Base-by-base conservation (phyloP, 1,140 invertebrate genomes). In the Globodera ellingtonae region DNA sequence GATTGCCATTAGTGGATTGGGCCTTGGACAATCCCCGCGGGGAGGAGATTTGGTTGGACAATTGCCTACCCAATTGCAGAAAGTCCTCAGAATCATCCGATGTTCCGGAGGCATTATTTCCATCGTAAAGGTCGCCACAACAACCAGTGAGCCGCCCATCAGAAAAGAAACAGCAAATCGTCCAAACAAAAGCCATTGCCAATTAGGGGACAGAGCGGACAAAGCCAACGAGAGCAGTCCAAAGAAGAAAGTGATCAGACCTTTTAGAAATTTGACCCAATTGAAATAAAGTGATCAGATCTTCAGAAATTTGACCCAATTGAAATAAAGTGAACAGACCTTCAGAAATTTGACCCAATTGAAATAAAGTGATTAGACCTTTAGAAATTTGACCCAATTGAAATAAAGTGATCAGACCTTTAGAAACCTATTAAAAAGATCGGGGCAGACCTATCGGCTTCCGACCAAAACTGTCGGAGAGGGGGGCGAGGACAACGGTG, bases 61-160 rank as follows among this genome's bases (percentile, higher is more conserved):
- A 35, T 35, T 35, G 47, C 13, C 1, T 75, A 88, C 86, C 87
- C 87, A 89, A 80, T 89, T 89, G 73, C 89, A 89, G 83, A 89
- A 89, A 10, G 88, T 88, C 21, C 87, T 18, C n/a, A 89, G 78
- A n/a, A 86, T 85, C 50, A 89, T 56, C 83, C 87, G 50, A 87
- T 82, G 81, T 72, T 82, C 59, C 10, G 81, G 35, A 24, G 73
- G 67, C 35, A 82, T 48, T 35, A 82, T 83, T 74, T 82, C 79
- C 79, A 82, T 82, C 10, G 73, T 69, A 44, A 84, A 82, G n/a
- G 79, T 75, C 15, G 72, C 76, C 69, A 81, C 69, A 5, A 82
- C 81, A 8, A 82, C 81, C 44, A 89, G 50, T 15, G 84, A 84
- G 52, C 87, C 88, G 15, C 87, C 87, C 52, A 89, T 81, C 10